phyloP scores from a whole-genome alignment of 1,140 invertebrate genomes.

The Acromyrmex charruanus region DNA sequence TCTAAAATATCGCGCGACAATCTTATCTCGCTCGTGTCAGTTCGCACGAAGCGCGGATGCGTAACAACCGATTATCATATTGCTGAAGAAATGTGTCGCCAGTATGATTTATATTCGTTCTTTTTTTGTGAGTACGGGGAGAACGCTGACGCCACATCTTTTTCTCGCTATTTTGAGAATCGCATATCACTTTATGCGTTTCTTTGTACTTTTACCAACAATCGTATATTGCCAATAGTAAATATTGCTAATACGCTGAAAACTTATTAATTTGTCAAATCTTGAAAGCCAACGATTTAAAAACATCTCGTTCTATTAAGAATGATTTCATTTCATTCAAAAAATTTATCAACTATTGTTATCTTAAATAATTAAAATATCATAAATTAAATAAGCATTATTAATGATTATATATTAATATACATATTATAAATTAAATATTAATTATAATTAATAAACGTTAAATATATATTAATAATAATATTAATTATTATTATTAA shows the following conservation, averaged over 20 bases:
- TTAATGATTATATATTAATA: constrained; percentile 4
- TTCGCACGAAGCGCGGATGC: constrained; percentile 23
- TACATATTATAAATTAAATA: background rate
- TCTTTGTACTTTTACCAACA: background rate
- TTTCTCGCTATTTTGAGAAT: constrained; percentile 34
- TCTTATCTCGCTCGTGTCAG: constrained; percentile 47
- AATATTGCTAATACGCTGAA: constrained; percentile 10
- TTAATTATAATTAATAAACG: background rate
- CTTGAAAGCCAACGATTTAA: background rate
- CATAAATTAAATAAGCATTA: background rate
- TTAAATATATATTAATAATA: no score
- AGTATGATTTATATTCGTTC: constrained; percentile 52
- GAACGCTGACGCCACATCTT: background rate
- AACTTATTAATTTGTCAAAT: constrained; percentile 13
- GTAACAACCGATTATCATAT: constrained; percentile 58
- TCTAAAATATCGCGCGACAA: constrained; percentile 21
- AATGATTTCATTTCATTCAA: background rate
- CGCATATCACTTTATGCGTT: background rate
- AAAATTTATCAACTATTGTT: no score
- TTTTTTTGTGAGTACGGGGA: constrained; percentile 8
- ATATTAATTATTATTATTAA: no score
- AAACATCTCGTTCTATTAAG: background rate
- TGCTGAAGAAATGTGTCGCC: constrained; percentile 41
- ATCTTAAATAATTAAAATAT: no score
- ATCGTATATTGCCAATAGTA: constrained; percentile 27